phyloP scores from a whole-genome alignment of 1,140 invertebrate genomes.

The Onthophagus taurus region DNA sequence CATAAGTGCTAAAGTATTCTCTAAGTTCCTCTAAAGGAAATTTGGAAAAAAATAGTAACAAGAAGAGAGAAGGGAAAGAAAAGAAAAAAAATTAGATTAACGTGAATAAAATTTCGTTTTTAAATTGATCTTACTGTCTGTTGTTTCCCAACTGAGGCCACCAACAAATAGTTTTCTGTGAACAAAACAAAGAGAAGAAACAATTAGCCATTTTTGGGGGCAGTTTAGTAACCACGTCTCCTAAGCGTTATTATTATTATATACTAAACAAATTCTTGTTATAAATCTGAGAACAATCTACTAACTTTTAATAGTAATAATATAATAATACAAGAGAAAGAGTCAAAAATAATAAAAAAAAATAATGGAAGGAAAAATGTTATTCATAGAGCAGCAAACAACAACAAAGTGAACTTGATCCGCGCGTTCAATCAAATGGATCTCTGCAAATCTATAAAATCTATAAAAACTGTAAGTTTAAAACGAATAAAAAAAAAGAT shows the following conservation, averaged over 20 bases:
- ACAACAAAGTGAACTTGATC: conserved; percentile 29
- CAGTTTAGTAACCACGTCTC: conserved; percentile 23
- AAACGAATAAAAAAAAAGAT: too few relatives aligned
- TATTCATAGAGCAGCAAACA: conserved; percentile 21
- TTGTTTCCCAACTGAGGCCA: conserved; percentile 94
- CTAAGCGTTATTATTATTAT: conserved; percentile 29
- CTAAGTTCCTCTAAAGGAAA: conserved; percentile 78
- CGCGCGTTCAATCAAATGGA: conserved; percentile 34
- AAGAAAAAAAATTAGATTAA: too few relatives aligned
- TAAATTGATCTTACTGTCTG: conserved; percentile 75
- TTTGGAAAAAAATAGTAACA: conserved; percentile 11
- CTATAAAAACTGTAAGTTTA: conserved; percentile 28
- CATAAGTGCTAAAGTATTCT: conserved; percentile 82
- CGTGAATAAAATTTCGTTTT: neutral
- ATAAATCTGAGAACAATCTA: conserved; percentile 19
- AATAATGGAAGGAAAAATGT: conserved; percentile 17
- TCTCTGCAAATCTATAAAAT: too few relatives aligned
- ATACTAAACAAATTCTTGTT: conserved; percentile 20
- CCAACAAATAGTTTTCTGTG: conserved; percentile 97
- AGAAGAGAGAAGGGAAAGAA: conserved; percentile 20
- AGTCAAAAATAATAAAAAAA: conserved; percentile 12
- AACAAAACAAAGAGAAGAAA: conserved; percentile 44
- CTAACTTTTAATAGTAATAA: conserved; percentile 18
- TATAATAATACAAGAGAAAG: conserved; percentile 3
- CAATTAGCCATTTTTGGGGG: conserved; percentile 22